A percentile compares a stretch with the other conserved stretches of the same genome.
Evolutionary conservation across 2,113 vertebrate genomes (phyloP).

Genomic region (Rallus limicola): DNA sequence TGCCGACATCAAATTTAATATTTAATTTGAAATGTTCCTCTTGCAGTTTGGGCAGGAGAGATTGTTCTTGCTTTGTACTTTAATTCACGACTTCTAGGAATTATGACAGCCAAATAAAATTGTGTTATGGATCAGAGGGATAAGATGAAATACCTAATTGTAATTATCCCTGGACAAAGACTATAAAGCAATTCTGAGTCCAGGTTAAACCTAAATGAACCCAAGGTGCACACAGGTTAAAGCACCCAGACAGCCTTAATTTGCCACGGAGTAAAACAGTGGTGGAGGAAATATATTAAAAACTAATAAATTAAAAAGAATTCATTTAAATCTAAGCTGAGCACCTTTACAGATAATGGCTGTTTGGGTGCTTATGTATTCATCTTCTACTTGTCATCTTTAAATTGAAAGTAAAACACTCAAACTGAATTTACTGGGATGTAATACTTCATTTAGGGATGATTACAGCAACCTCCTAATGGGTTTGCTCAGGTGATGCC

Average conservation of each 20-base stretch:
- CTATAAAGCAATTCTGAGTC: neutral
- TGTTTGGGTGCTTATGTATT: neutral
- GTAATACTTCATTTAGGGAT: neutral
- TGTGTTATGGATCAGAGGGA: neutral
- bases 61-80: neutral
- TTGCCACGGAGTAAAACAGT: neutral
- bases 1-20: neutral
- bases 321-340: neutral
- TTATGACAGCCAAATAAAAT: neutral
- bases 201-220: neutral
- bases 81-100: neutral
- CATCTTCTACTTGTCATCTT: neutral
- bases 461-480: neutral
- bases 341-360: neutral
- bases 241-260: neutral
- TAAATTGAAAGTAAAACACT: neutral
- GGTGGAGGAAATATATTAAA: neutral
- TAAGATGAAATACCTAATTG: neutral
- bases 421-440: neutral
- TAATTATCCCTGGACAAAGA: slow-evolving; percentile 21
- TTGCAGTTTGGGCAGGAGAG: neutral
- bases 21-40: neutral
- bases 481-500: slow-evolving; percentile 20
- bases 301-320: neutral
- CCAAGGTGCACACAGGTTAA: neutral